Evolutionary conservation across 1,140 invertebrate genomes (phyloP).

Genomic region (Paraescarpia echinospica): DNA sequence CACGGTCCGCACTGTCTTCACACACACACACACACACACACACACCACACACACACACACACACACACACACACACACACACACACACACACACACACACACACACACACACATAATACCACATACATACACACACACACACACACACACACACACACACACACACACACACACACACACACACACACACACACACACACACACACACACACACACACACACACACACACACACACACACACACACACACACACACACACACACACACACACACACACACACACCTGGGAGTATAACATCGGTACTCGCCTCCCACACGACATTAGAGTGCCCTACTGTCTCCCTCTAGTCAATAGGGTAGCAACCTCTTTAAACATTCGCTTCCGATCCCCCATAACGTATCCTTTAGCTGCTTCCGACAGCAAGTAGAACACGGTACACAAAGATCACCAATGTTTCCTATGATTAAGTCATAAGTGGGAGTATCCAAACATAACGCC

Average conservation of each 20-base stretch:
- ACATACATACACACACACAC: constrained; percentile 8
- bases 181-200: constrained; percentile 18
- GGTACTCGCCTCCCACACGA: too few species aligned
- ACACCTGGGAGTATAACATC: too few species aligned
- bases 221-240: constrained; percentile 20
- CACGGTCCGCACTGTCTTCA: too few species aligned
- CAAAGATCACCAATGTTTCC: too few species aligned
- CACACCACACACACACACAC: constrained; percentile 18
- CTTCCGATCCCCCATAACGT: too few species aligned
- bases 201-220: constrained; percentile 18
- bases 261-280: constrained; percentile 25
- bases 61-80: constrained; percentile 18
- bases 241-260: constrained; percentile 26
- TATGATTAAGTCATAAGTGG: too few species aligned
- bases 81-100: constrained; percentile 18
- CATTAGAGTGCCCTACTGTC: too few species aligned
- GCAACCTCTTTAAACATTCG: too few species aligned
- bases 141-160: constrained; percentile 18
- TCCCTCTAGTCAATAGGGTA: too few species aligned
- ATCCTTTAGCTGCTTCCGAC: too few species aligned
- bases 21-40: constrained; percentile 12
- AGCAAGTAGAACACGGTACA: too few species aligned
- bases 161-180: constrained; percentile 18
- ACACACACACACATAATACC: neutral
- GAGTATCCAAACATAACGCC: too few species aligned